These are phyloP conservation scores for Neostethus bicornis DNA, from an alignment of 2,797 vertebrate species.

Conservation along the genomic window DNA sequence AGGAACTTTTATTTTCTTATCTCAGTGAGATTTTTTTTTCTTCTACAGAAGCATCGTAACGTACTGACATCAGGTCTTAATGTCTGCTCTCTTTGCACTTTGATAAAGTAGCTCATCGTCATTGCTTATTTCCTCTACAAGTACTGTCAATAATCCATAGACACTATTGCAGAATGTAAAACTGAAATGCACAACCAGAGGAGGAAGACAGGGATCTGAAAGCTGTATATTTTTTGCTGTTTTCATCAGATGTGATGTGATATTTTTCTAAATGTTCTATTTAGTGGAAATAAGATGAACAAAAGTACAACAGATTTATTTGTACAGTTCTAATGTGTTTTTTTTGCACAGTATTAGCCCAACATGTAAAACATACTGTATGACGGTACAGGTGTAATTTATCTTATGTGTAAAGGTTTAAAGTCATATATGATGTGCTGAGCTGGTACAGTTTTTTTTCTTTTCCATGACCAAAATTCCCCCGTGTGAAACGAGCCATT, in stretches of 20 bases:
- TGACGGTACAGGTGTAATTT: slow-evolving; percentile 69
- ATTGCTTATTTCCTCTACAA: slow-evolving; percentile 50
- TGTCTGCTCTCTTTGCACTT: slow-evolving; percentile 82
- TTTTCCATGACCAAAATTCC: slow-evolving; percentile 81
- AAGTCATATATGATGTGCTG: slow-evolving; percentile 67
- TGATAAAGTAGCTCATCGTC: slow-evolving; percentile 71
- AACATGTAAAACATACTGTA: slow-evolving; percentile 70
- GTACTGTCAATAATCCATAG: slow-evolving; percentile 73
- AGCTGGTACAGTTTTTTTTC: slow-evolving; percentile 41
- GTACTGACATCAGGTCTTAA: slow-evolving; percentile 68
- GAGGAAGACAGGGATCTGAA: slow-evolving; percentile 63
- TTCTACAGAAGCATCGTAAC: slow-evolving; percentile 54
- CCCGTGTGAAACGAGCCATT: slow-evolving; percentile 58
- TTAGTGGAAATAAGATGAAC: slow-evolving; percentile 68
- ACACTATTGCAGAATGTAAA: slow-evolving; percentile 72
- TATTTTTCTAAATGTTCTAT: slow-evolving; percentile 67
- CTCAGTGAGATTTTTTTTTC: slow-evolving; percentile 64
- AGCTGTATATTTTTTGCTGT: slow-evolving; percentile 75
- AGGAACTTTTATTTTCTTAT: slow-evolving; percentile 61
- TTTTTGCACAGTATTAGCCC: slow-evolving; percentile 85
- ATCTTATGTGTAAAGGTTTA: slow-evolving; percentile 61
- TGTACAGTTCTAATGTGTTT: slow-evolving; percentile 77
- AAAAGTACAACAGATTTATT: slow-evolving; percentile 71
- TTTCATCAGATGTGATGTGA: slow-evolving; percentile 72
- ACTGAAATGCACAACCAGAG: slow-evolving; percentile 74